Percentiles rank a stretch among this genome's conserved stretches.
These are phyloP conservation scores for Bucorvus abyssinicus DNA, from an alignment of 2,797 vertebrate species.

Conservation along the genomic window DNA sequence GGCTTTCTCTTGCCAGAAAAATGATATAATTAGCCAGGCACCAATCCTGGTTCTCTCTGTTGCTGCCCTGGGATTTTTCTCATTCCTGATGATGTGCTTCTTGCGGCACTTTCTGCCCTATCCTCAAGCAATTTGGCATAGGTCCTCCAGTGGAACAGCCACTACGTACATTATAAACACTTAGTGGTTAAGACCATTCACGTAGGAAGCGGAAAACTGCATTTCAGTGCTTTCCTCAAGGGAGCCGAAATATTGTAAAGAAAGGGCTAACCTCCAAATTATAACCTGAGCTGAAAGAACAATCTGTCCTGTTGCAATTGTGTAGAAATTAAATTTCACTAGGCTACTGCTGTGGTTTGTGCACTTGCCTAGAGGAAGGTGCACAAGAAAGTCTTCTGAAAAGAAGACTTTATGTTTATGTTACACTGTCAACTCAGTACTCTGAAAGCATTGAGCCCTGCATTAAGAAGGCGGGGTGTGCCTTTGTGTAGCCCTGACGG, in stretches of 20 bases:
- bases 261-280: not conserved
- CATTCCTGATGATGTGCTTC: not conserved
- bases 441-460: not conserved
- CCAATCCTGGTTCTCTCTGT: not conserved
- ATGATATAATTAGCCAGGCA: not conserved
- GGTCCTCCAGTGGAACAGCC: not conserved
- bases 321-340: not conserved
- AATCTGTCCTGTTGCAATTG: not conserved
- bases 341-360: not conserved
- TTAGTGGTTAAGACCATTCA: not conserved
- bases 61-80: not conserved
- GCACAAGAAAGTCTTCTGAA: not conserved
- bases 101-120: not conserved
- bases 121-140: not conserved
- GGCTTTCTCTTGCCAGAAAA: not conserved
- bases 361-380: not conserved
- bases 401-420: not conserved
- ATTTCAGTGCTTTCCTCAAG: not conserved
- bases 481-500: not conserved
- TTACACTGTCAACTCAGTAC: not conserved
- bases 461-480: not conserved
- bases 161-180: fast-evolving
- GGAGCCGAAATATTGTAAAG: not conserved
- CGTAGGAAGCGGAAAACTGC: not conserved
- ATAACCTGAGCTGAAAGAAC: not conserved